Base-by-base conservation (phyloP, 2,113 vertebrate genomes). In the Erythrolamprus reginae region DNA sequence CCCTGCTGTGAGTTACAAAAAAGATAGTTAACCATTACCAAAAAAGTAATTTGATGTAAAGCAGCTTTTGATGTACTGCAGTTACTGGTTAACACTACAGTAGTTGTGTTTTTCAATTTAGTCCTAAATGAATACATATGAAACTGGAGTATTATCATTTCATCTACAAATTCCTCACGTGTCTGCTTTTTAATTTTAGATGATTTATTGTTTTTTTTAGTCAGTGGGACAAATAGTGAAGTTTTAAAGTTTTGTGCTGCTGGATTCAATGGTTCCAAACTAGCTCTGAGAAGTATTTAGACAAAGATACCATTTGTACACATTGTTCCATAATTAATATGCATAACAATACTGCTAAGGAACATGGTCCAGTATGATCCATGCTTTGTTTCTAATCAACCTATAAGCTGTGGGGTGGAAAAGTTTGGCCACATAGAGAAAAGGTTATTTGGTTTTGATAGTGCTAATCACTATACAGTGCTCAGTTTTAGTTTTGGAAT, bases 1-100 rank as follows among this genome's bases (percentile, higher is more conserved):
- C 93, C 95, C 96, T 94, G 94, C 95, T 95, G 96, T 70, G 95
- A 95, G 58, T 93, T 93, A 88, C 87, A 89, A 86, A 88, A 90
- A 92, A 50, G 70, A 92, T 91, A 89, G 96, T 97, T 96, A 97
- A 97, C 93, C 93, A 96, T 96, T 96, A 96, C 93, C 95, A 56
- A 94, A 91, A 87, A 77, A 93, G 89, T 91, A 93, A 94, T 95
- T 94, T 93, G 84, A 77, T 93, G 50, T 77, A 89, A 91, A 95
- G 85, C 83, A 90, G 90, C 94, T 93, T 94, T 92, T 95, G 94
- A 95, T 87, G 88, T 77, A 82, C 88, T 89, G 58, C 88, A 93
- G 93, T 96, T 96, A 95, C 0, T 95, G 94, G 93, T 96, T 96
- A 96, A 96, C 94, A 89, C 56, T 47, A 96, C 94, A 89, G 45